These are phyloP conservation scores for Strix aluco DNA, from an alignment of 2,113 vertebrate genomes.

Conservation along the genomic window DNA sequence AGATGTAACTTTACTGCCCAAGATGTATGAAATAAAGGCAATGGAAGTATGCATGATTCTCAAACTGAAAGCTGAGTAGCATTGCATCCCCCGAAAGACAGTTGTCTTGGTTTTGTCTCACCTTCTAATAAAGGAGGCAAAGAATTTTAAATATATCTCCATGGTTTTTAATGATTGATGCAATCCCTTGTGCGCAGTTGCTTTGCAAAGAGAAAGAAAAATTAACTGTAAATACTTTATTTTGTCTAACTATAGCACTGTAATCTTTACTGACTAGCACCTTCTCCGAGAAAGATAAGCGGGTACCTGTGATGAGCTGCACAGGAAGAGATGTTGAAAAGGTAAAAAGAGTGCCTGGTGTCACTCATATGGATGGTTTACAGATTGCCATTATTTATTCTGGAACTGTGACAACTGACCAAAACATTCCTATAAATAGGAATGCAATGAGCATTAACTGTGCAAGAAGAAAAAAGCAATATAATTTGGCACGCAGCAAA, in stretches of 20 bases:
- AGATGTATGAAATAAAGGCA: neutral
- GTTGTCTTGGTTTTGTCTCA: neutral
- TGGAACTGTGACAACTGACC: slow-evolving; percentile 41
- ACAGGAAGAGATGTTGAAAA: slow-evolving; percentile 2
- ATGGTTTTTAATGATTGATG: neutral
- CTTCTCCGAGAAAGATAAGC: slow-evolving; percentile 42
- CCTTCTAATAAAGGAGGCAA: neutral
- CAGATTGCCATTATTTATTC: slow-evolving; percentile 13
- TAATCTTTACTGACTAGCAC: slow-evolving; percentile 36
- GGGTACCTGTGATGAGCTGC: slow-evolving; percentile 40
- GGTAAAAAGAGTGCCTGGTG: neutral
- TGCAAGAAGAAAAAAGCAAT: neutral
- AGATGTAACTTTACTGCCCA: neutral
- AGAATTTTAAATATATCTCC: neutral
- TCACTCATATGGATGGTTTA: neutral
- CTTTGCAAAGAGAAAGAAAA: neutral
- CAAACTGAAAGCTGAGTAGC: neutral
- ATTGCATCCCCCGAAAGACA: neutral
- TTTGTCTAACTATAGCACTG: slow-evolving; percentile 39
- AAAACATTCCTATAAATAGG: slow-evolving; percentile 28
- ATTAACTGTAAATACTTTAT: neutral
- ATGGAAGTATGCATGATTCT: neutral
- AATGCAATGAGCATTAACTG: slow-evolving; percentile 18
- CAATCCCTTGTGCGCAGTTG: neutral
- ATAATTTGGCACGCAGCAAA: neutral